Percentiles rank a stretch among this genome's conserved stretches.
Conservation (phyloP, 2,113 vertebrate genomes). For the Pholis gunnellus region DNA sequence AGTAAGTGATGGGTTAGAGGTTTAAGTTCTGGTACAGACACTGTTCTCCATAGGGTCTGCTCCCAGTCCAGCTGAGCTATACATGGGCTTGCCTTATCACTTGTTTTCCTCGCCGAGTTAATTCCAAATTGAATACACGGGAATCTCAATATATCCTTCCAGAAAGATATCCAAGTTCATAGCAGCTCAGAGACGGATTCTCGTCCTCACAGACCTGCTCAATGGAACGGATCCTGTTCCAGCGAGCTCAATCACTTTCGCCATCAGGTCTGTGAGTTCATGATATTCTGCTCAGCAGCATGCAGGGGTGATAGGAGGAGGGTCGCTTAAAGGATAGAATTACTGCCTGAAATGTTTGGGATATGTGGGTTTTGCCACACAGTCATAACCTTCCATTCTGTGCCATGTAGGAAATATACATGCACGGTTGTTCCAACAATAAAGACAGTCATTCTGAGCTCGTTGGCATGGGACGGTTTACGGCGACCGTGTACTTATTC, state of each 20-base stretch:
- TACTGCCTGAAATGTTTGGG: conserved; percentile 39
- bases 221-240: conserved; percentile 6
- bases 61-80: background rate
- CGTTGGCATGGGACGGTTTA: conserved; percentile 12
- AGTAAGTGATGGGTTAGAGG: background rate
- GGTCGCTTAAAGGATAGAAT: conserved; percentile 34
- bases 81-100: background rate
- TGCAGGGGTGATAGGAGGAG: background rate
- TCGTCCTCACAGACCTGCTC: background rate
- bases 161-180: background rate
- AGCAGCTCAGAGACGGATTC: background rate
- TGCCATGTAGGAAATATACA: conserved; percentile 34
- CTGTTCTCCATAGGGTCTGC: background rate
- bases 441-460: conserved; percentile 45
- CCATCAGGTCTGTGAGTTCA: conserved; percentile 34
- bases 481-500: conserved; percentile 20
- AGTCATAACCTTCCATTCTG: conserved; percentile 5
- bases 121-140: background rate
- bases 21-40: conserved; percentile 1
- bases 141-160: background rate
- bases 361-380: conserved; percentile 39
- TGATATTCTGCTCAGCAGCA: conserved; percentile 16
- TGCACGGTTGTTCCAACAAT: conserved; percentile 27
- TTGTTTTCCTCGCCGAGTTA: background rate
- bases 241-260: background rate